phyloP scores from a whole-genome alignment of 2,888 invertebrate genomes.

The Mesorhabditis spiculigera region DNA sequence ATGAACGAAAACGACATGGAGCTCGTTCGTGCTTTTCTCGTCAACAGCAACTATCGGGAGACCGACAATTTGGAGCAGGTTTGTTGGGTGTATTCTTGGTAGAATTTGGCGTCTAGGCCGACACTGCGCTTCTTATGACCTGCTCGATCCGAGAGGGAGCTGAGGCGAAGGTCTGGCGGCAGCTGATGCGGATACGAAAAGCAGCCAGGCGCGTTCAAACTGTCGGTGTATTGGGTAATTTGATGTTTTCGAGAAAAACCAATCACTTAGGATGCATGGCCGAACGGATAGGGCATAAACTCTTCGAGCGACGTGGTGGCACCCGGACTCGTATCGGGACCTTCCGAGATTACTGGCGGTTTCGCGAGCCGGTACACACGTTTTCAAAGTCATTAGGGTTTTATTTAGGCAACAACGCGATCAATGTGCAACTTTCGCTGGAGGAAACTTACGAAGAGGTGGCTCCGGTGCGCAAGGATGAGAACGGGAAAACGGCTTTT shows the following conservation, averaged over 20 bases:
- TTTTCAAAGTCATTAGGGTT: not conserved
- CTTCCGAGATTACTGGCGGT: constrained; percentile 79
- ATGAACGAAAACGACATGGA: constrained; percentile 96
- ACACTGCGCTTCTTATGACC: constrained; percentile 82
- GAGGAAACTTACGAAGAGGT: constrained; percentile 97
- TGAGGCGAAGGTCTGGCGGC: constrained; percentile 82
- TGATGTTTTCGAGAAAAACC: constrained; percentile 9
- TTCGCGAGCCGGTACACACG: constrained; percentile 68
- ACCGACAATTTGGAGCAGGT: constrained; percentile 68
- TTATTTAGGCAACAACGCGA: constrained; percentile 68
- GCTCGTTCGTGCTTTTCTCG: constrained; percentile 83
- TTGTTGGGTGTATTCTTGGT: constrained; percentile 9
- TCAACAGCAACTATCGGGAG: constrained; percentile 73
- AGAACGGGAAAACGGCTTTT: constrained; percentile 54
- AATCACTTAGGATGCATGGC: constrained; percentile 83
- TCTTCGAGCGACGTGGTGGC: constrained; percentile 75
- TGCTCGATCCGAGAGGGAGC: constrained; percentile 92
- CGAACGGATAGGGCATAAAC: constrained; percentile 80
- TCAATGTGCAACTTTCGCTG: constrained; percentile 83
- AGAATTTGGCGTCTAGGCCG: constrained; percentile 64
- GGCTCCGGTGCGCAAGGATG: constrained; percentile 79
- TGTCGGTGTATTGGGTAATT: constrained; percentile 41
- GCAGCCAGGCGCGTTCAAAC: constrained; percentile 26
- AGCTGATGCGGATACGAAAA: constrained; percentile 50
- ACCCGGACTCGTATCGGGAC: constrained; percentile 89